These are phyloP conservation scores for Chrysodeixis includens DNA, from an alignment of 2,888 invertebrate genomes.

Conservation along the genomic window DNA sequence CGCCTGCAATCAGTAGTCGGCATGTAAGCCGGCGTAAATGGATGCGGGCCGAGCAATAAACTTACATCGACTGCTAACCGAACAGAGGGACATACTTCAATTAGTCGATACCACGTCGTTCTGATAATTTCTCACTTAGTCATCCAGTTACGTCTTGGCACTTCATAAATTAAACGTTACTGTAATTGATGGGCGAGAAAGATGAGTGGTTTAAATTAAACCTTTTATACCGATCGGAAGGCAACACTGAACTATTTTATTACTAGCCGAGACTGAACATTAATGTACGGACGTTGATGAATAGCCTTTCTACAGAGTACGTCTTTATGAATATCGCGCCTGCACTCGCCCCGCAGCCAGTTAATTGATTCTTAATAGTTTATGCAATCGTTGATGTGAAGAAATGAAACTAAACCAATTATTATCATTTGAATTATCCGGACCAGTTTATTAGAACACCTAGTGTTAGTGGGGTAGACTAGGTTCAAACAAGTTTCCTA, in stretches of 20 bases:
- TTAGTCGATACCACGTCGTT: slow-evolving; percentile 58
- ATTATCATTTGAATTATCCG: too few species aligned
- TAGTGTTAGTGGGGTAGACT: too few species aligned
- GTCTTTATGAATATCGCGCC: slow-evolving; percentile 10
- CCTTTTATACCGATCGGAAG: slow-evolving; percentile 31
- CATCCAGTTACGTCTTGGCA: slow-evolving; percentile 58
- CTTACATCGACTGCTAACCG: slow-evolving; percentile 42
- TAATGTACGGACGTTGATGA: slow-evolving; percentile 32
- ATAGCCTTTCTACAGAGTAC: slow-evolving; percentile 19
- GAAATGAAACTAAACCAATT: not conserved
- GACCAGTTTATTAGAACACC: too few species aligned
- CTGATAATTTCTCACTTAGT: slow-evolving; percentile 66
- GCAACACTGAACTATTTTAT: slow-evolving; percentile 30
- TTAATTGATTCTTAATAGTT: slow-evolving; percentile 6
- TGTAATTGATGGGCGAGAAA: slow-evolving; percentile 46
- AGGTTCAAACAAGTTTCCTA: not conserved
- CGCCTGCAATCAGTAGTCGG: slow-evolving; percentile 62
- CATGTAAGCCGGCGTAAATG: slow-evolving; percentile 59
- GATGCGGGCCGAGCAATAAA: slow-evolving; percentile 52
- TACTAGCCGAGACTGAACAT: slow-evolving; percentile 25
- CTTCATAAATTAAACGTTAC: slow-evolving; percentile 58
- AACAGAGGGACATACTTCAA: slow-evolving; percentile 54
- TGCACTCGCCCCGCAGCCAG: not conserved
- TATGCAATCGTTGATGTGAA: not conserved
- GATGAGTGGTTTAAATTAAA: slow-evolving; percentile 49